Evolutionary conservation across 2,888 invertebrate genomes (phyloP), one percentile per base, ranked within the genome.

Genomic region (Bruchidius siliquastri): DNA sequence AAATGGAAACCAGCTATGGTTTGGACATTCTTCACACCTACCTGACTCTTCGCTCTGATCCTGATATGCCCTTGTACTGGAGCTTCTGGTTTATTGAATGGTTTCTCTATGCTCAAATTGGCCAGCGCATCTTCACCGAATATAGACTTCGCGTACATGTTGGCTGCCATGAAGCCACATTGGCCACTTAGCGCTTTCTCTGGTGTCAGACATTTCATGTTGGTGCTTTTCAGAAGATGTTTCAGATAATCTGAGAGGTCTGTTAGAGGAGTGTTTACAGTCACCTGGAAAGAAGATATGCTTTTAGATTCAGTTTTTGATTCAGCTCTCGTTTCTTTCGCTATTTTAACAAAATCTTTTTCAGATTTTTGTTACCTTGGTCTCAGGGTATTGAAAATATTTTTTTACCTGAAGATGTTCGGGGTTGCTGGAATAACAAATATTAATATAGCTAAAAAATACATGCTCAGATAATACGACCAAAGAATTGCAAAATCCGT

Each of bases 151-250:
- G 99, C 99, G 88, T 99, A 99, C 91, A 99, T 92, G 86, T 99
- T 99, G 69, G 99, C 99, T 6, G 99, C 99, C 96, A 99, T 96
- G 88, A 99, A 99, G 6, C 99, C 99, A 87, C 99, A 99, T 81
- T 99, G 97, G 0, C 99, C 99, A 0, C 95, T 94, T 73, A 99
- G 88, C 0, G 97, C 97, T 92, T 97, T 97, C 83, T 98, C 97
- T 0, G 99, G 98, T 0, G 99, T 99, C 74, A 99, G 90, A 84
- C 99, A 98, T 85, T 97, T 97, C 99, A 99, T 99, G 86, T 99
- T 99, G 76, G 99, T 99, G 81, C 96, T 96, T 79, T 93, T 93
- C 74, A 99, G 89, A 72, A 99, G 89, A 84, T 98, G 97, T 76
- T 94, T 92, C 73, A 99, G 89, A 88, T 98, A 99, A 79, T 96